phyloP scores from a whole-genome alignment of 1,140 invertebrate species.

The Lineus longissimus region DNA sequence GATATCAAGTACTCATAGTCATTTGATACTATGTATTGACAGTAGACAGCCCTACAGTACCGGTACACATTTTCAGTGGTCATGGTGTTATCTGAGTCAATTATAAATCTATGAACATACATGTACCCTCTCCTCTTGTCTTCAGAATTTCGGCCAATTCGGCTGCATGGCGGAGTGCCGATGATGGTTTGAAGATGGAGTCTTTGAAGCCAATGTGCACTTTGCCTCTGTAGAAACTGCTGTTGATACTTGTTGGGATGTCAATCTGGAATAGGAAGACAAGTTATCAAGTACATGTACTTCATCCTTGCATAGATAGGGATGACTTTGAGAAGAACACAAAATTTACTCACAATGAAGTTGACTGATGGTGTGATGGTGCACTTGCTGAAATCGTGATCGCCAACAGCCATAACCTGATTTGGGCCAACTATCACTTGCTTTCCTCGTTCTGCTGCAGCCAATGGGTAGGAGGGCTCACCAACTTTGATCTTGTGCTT shows the following conservation, averaged over 20 bases:
- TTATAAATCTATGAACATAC: no score
- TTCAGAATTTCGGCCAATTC: constrained; percentile 11
- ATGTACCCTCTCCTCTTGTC: not conserved
- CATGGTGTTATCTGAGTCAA: no score
- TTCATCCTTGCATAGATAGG: no score
- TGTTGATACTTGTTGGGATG: constrained; percentile 14
- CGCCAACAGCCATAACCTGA: not conserved
- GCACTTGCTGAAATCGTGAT: not conserved
- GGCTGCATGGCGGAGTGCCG: constrained; percentile 17
- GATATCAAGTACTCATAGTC: no score
- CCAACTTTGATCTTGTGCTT: constrained; percentile 16
- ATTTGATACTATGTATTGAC: no score
- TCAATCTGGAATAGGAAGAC: constrained; percentile 6
- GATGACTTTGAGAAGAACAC: no score
- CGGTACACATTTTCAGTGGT: not conserved
- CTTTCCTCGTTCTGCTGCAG: not conserved
- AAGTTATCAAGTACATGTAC: no score
- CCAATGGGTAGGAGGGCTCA: not conserved
- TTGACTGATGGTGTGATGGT: not conserved
- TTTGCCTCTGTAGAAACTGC: constrained; percentile 21
- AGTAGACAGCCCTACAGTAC: no score
- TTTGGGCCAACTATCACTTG: not conserved
- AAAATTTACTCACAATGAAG: not conserved
- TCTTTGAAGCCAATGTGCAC: constrained; percentile 18
- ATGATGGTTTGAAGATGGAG: constrained; percentile 15